Base-by-base conservation (phyloP, 2,888 invertebrate species). In the Pocota personata region DNA sequence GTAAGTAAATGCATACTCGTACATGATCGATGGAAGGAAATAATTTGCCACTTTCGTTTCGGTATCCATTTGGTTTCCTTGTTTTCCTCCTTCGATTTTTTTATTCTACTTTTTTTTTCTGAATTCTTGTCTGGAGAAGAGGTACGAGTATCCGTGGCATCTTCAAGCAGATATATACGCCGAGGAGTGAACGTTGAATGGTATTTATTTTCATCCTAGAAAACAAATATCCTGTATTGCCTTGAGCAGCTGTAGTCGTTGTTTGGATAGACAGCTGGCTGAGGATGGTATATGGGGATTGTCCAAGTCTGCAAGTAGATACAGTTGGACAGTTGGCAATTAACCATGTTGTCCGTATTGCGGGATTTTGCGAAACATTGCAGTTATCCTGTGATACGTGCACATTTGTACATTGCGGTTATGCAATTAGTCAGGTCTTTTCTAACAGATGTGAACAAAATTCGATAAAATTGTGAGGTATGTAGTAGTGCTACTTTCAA, bases 321-420 rank as follows among this genome's bases (percentile, higher is more conserved):
- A 79, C 64, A 57, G 52, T 57, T 69, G 83, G 83, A 80, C 84
- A 79, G 75, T 66, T 79, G 84, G 84, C 84, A 84, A 84, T 84
- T 84, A 84, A 84, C 80, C 67, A 80, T 80, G 73, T 71, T 84
- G 84, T 75, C 80, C 75, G 84, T 84, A 84, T 75, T 84, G 80
- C 84, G 75, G 79, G 69, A 75, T 71, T 75, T 84, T 64, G 64
- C 64, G 69, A 80, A 75, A 67, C 62, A 75, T 80, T 84, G 84
- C 84, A 84, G 80, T 75, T 71, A 75, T 79, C 69, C 32, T 69
- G 67, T 67, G 84, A 57, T 75, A 84, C 71, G 75, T 84, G 80
- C 46, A 64, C 75, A 58, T 80, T 80, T 71, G 67, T 69, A 69
- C 60, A 57, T 6, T 79, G 73, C 83, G 67, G 79, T 40, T 69